A percentile compares a stretch with the other conserved stretches of the same genome.
phyloP scores from a whole-genome alignment of 2,888 invertebrate genomes.

The Mellilla xanthometata region DNA sequence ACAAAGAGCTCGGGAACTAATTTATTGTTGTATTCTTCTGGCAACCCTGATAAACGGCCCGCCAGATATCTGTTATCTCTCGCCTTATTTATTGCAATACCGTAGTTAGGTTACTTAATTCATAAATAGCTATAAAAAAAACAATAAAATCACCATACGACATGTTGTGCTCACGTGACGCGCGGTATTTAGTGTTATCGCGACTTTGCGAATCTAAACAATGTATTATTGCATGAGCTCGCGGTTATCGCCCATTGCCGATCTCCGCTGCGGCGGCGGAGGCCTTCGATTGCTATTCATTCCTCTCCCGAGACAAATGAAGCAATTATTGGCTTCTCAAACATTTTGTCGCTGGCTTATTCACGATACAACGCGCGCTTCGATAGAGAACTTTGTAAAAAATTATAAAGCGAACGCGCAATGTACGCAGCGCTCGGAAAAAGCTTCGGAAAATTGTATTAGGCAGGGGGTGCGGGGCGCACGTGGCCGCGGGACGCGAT shows the following conservation, averaged over 20 bases:
- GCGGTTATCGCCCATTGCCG: too few species aligned
- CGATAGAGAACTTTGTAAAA: constrained; percentile 14
- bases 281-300: constrained; percentile 36
- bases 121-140: not conserved
- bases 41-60: constrained; percentile 8
- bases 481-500: constrained; percentile 64
- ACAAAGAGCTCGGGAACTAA: constrained; percentile 3
- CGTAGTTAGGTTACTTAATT: not conserved
- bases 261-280: too few species aligned
- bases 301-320: constrained; percentile 56
- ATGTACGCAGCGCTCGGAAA: constrained; percentile 36
- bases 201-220: constrained; percentile 1
- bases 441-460: constrained; percentile 40
- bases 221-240: not conserved
- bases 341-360: constrained; percentile 16
- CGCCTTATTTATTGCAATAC: not conserved
- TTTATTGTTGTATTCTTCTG: constrained; percentile 16
- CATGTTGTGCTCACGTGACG: not conserved
- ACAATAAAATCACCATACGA: not conserved
- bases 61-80: not conserved
- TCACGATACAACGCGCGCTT: constrained; percentile 31
- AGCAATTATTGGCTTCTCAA: constrained; percentile 48
- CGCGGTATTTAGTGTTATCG: not conserved
- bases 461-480: constrained; percentile 49
- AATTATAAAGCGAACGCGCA: constrained; percentile 18